Base-by-base conservation (phyloP, 2,797 vertebrate species). In the Sebastes reedi region DNA sequence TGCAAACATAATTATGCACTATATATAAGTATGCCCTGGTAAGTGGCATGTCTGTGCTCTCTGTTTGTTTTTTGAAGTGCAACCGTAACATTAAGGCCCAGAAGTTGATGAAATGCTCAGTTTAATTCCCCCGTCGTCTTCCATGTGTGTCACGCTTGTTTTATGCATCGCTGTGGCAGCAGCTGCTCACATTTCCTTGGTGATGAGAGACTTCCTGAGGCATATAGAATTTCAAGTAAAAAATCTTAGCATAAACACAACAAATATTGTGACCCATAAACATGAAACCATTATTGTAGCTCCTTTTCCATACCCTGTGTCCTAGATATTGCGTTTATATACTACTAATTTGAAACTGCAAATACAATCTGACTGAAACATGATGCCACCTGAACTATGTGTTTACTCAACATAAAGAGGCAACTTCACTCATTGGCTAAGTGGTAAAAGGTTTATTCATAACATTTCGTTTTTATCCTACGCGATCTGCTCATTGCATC, bases 101-200 rank as follows among this genome's bases (percentile, higher is more conserved):
- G 56, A 61, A 74, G 79, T 76, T 91, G 90, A 90, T 89, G 82
- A 89, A 79, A 90, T 86, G 85, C 84, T 59, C 76, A 24, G 42
- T 85, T 88, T 13, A 83, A 91, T 90, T 92, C 90, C 88, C 92
- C 50, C 18, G 62, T 24, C 14, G 16, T 83, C 79, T 78, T 86
- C 74, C 66, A 67, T 88, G 61, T 93, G 87, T 91, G 92, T 93
- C 91, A 84, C 67, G 69, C 77, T 93, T 88, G 80, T 92, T 91
- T 92, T 72, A 82, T 83, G 82, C 76, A 86, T 93, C 61, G 10
- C 77, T 39, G 85, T 90, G 89, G 86, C 83, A 87, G 92, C 93
- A 94, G 90, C 88, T 94, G 91, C 81, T 91, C 12, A 3, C 60
- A 70, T 83, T 80, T 91, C 81, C 84, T 89, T 75, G 67, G 81